phyloP scores from a whole-genome alignment of 2,888 invertebrate species.

The Peribatodes rhomboidaria region DNA sequence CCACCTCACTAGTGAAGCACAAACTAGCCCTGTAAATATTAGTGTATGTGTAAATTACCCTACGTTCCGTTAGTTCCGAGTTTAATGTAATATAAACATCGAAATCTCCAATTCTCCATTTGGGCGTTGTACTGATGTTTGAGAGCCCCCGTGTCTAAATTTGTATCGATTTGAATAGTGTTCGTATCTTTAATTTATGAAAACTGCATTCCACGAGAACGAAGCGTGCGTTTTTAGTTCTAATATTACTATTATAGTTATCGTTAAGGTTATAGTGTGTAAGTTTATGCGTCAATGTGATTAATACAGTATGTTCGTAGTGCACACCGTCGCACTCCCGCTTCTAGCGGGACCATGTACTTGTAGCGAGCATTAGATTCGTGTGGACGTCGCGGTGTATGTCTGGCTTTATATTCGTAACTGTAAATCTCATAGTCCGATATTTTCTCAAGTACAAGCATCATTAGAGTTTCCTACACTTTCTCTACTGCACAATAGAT shows the following conservation, averaged over 20 bases:
- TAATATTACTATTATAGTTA: conserved; percentile 63
- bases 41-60: conserved; percentile 82
- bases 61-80: conserved; percentile 69
- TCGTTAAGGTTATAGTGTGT: conserved; percentile 68
- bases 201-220: conserved; percentile 82
- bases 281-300: conserved; percentile 83
- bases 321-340: conserved; percentile 81
- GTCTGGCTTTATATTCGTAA: conserved; percentile 78
- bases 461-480: conserved; percentile 67
- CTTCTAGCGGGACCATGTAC: conserved; percentile 50
- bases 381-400: conserved; percentile 79
- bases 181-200: conserved; percentile 77
- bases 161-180: conserved; percentile 66
- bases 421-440: conserved; percentile 72
- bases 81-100: conserved; percentile 80
- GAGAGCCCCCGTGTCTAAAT: conserved; percentile 67
- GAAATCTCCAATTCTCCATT: conserved; percentile 74
- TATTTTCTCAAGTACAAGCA: conserved; percentile 73
- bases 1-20: conserved; percentile 77
- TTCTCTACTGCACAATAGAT: conserved; percentile 72
- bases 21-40: conserved; percentile 84
- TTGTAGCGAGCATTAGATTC: conserved; percentile 77
- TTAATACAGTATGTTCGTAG: conserved; percentile 79
- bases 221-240: conserved; percentile 77
- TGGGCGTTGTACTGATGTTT: conserved; percentile 83